Evolutionary conservation across 2,888 invertebrate species (phyloP), one percentile per base, ranked within the genome.

Genomic region (Gerris lacustris): DNA sequence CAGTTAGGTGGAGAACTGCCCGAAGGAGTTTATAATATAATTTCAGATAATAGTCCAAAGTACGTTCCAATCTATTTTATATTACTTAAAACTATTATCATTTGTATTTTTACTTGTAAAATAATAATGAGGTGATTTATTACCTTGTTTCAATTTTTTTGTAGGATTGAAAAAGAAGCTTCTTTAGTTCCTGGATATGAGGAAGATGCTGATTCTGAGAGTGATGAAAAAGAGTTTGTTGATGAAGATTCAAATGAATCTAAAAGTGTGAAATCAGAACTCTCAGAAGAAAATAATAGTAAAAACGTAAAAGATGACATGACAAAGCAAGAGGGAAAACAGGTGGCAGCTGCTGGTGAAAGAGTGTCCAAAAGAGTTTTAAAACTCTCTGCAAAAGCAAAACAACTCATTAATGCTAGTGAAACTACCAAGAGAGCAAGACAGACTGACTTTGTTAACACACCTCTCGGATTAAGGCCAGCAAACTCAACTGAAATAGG

Each of bases 1-100:
- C 83, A 83, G 75, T 78, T 85, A 0, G 85, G 84, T 0, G 84
- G 84, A 0, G 83, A 84, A 76, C 76, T 85, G 72, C 84, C 84
- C 0, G 80, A 80, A 43, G 84, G 84, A 31, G 75, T 84, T 6
- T 81, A 82, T 75, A 73, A 72, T 31, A 73, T 75, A 31, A 72
- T 76, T 31, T 64, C 67, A n/a, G 47, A 44, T 15, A 79, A 75
- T 75, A 6, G 73, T 55, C 15, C 55, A 2, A 55, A 55, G 55
- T 55, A 55, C 9, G 55, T 55, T 55, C 31, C 1, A 31, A 31
- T 31, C 1, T 31, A 31, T 31, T 31, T 31, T 31, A 31, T 31
- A 31, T 62, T n/a, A 74, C 72, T 31, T 31, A 31, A 31, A 31
- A 31, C 31, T 31, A 31, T 31, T 31, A 31, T 31, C 4, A 31